Conservation (phyloP, 2,888 invertebrate species). For the Aspidiotus rigidus region DNA sequence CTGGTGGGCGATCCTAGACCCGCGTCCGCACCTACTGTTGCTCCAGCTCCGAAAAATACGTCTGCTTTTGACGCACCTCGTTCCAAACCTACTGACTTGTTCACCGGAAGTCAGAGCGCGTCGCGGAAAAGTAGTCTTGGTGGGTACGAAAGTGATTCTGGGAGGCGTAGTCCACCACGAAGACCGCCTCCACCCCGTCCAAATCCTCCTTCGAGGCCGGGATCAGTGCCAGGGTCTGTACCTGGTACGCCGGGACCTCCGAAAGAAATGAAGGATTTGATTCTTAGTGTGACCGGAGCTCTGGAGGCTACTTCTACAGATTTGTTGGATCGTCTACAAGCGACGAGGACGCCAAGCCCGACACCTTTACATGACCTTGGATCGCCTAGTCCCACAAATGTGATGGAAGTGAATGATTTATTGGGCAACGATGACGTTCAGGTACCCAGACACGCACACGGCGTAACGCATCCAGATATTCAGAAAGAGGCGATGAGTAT, state of each 20-base stretch:
- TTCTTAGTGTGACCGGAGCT: conserved; percentile 75
- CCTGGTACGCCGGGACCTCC: conserved; percentile 51
- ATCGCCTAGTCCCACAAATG: conserved; percentile 73
- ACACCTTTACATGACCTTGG: conserved; percentile 71
- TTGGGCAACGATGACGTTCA: conserved; percentile 38
- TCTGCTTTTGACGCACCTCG: background rate
- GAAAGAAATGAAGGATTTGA: conserved; percentile 73
- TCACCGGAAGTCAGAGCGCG: background rate
- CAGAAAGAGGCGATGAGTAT: conserved; percentile 21
- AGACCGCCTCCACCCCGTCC: conserved; percentile 44
- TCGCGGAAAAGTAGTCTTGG: background rate
- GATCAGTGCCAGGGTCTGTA: conserved; percentile 41
- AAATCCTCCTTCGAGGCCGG: conserved; percentile 47
- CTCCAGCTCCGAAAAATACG: background rate
- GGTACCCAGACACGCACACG: conserved; percentile 22
- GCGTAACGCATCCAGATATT: conserved; percentile 18
- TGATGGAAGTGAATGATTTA: conserved; percentile 35
- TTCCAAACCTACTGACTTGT: background rate
- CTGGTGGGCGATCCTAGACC: background rate
- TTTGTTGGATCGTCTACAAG: conserved; percentile 70
- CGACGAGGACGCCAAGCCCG: conserved; percentile 77
- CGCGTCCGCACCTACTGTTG: background rate
- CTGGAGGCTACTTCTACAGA: conserved; percentile 81
- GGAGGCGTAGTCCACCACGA: conserved; percentile 36
- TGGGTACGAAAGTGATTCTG: background rate